These are phyloP conservation scores for Trichogramma pretiosum DNA, from an alignment of 1,140 invertebrate genomes.

Conservation along the genomic window DNA sequence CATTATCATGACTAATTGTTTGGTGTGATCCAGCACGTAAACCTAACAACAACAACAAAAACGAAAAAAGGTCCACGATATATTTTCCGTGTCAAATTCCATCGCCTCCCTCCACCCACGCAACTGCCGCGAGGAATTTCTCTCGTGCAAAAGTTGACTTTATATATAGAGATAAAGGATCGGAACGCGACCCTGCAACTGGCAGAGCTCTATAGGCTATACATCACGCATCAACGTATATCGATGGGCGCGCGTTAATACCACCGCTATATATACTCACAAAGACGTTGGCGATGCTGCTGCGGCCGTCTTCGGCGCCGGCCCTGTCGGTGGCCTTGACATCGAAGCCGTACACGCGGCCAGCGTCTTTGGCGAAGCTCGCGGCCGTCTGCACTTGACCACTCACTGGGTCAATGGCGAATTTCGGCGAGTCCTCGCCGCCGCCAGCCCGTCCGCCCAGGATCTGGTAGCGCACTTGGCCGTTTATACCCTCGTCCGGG, in stretches of 20 bases:
- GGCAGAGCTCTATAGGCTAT: too few relatives aligned
- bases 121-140: too few relatives aligned
- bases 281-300: conserved; percentile 73
- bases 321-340: conserved; percentile 75
- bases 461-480: conserved; percentile 71
- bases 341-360: conserved; percentile 72
- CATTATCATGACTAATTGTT: conserved; percentile 69
- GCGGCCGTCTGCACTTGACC: conserved; percentile 65
- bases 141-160: too few relatives aligned
- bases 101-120: too few relatives aligned
- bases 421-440: conserved; percentile 60
- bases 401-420: conserved; percentile 64
- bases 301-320: conserved; percentile 68
- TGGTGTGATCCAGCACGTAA: conserved; percentile 71
- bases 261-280: conserved; percentile 47
- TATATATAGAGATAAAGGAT: too few relatives aligned
- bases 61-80: too few relatives aligned
- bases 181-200: too few relatives aligned
- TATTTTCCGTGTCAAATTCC: too few relatives aligned
- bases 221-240: too few relatives aligned
- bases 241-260: too few relatives aligned
- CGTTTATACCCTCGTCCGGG: conserved; percentile 64
- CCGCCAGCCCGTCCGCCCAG: conserved; percentile 42
- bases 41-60: conserved; percentile 53
- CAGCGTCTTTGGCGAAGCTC: conserved; percentile 56